Percentiles rank a stretch among this genome's conserved stretches.
These are phyloP conservation scores for Cryptotis parvus DNA, from an alignment of 2,113 vertebrate genomes.

Conservation along the genomic window DNA sequence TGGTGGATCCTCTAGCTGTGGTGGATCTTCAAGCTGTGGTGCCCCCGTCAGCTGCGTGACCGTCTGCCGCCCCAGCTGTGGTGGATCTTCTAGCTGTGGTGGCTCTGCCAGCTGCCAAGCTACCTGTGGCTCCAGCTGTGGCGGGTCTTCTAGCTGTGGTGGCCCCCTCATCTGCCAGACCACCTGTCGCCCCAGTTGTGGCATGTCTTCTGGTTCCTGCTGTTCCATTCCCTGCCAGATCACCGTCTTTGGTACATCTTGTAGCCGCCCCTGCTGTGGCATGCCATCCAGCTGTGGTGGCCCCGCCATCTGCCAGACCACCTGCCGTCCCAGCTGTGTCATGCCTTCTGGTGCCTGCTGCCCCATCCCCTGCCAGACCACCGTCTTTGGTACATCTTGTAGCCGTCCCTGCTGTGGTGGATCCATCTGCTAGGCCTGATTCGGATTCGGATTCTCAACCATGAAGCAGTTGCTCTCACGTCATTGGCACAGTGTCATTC, in stretches of 20 bases:
- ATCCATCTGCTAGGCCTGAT: background rate
- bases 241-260: background rate
- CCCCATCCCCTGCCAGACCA: background rate
- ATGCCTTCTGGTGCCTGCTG: background rate
- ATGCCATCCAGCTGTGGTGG: background rate
- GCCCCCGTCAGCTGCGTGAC: background rate
- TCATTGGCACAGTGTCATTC: background rate
- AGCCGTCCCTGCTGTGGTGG: background rate
- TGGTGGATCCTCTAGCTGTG: background rate
- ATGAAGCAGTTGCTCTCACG: background rate
- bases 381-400: background rate
- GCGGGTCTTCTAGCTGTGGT: background rate
- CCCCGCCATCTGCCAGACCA: no score
- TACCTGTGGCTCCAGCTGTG: no score
- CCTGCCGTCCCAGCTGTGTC: background rate
- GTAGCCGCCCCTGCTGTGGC: background rate
- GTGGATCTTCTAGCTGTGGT: no score
- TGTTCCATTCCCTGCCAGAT: background rate
- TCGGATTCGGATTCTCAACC: background rate
- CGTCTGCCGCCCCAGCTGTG: background rate
- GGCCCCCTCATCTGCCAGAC: background rate
- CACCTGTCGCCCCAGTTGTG: background rate
- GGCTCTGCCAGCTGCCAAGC: no score
- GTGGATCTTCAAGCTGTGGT: background rate
- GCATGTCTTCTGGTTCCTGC: background rate